Evolutionary conservation across 2,888 invertebrate genomes (phyloP).

Genomic region (Ganaspis brasiliensis): DNA sequence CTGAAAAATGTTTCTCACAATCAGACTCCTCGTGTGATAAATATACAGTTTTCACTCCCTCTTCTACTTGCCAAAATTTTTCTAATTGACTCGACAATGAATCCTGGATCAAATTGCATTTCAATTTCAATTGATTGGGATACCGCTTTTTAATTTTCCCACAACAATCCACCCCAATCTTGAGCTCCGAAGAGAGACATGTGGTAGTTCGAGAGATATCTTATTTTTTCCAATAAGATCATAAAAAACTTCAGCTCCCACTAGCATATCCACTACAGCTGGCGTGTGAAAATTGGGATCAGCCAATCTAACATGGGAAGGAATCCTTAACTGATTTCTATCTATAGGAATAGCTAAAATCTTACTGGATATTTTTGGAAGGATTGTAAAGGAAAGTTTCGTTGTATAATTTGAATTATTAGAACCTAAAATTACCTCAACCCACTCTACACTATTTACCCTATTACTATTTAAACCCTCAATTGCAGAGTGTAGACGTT

Average conservation of each 20-base stretch:
- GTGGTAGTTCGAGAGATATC: neutral
- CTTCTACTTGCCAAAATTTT: constrained; percentile 10
- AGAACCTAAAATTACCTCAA: neutral
- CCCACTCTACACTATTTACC: neutral
- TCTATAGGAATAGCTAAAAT: neutral
- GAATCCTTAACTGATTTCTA: neutral
- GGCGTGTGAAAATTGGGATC: neutral
- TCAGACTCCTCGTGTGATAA: neutral
- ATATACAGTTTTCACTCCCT: neutral
- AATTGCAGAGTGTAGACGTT: neutral
- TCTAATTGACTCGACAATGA: neutral
- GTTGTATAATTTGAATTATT: neutral
- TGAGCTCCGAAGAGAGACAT: neutral
- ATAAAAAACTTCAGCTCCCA: constrained; percentile 14
- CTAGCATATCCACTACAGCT: neutral
- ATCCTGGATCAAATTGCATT: neutral
- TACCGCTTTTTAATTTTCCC: neutral
- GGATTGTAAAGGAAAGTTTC: neutral
- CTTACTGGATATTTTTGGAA: neutral
- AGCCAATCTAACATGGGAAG: neutral
- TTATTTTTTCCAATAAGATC: neutral
- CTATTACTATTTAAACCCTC: neutral
- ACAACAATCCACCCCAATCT: constrained; percentile 5
- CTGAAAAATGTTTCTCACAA: neutral
- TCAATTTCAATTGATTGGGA: neutral